Evolutionary conservation across 35 echinoderm and acorn worm genomes (phyloP), one percentile per base, ranked within the genome.

Genomic region (Chiridota heheva): DNA sequence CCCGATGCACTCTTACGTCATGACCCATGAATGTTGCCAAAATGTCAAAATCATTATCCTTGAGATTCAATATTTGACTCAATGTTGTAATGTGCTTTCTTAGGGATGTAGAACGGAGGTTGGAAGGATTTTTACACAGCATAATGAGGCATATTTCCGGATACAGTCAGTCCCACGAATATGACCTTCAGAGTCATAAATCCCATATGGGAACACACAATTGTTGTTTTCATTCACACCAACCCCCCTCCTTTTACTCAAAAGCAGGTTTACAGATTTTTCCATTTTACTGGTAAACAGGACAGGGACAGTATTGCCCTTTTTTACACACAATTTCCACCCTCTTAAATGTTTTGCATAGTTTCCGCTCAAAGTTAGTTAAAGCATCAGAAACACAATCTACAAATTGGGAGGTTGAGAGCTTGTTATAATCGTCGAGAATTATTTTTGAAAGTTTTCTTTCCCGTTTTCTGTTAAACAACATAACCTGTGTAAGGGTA

Each of bases 81-180:
- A 84, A 55, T 5, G 78, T 85, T 0, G 85, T 86, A 78, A 95
- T 80, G 38, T 95, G 86, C 56, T 95, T 95, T n/a, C 91, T 41
- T 28, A 95, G 44, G 16, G 38, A 56, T 42, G 91, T 95, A 18
- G 86, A 69, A 34, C 79, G 62, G 2, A 95, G 55, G 61, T 55
- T 39, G 42, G 60, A 26, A 12, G 91, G 91, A 43, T 84, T 26
- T 38, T 76, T 72, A 81, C 73, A 13, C 63, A 56, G 69, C 86
- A 85, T 7, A 26, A 29, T 6, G 22, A 17, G 5, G 81, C 35
- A 75, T 72, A 58, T 17, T 81, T 72, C 30, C 81, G 17, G 4
- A 88, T n/a, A 25, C 29, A 26, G 35, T 87, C 90, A 57, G 67
- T 63, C 27, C 65, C 90, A 56, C 90, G 40, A 56, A 87, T 56